Evolutionary conservation across 2,797 vertebrate genomes (phyloP).

Genomic region (Chloroceryle inda): DNA sequence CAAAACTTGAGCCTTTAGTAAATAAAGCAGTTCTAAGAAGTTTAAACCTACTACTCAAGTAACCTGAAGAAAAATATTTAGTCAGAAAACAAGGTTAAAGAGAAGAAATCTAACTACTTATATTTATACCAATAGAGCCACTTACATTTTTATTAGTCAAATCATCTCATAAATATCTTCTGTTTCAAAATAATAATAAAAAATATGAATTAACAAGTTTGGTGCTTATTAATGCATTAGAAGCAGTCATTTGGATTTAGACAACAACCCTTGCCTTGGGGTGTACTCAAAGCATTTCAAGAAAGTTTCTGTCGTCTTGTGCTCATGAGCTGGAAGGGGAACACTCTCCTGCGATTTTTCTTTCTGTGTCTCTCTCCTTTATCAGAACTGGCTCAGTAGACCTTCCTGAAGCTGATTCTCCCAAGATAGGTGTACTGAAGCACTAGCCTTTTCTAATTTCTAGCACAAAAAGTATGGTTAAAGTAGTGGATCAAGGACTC

Average conservation of each 20-base stretch:
- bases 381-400: neutral
- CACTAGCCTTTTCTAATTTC: neutral
- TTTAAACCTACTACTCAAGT: rapidly evolving
- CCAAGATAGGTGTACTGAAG: neutral
- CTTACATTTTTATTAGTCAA: neutral
- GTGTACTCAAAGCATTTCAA: neutral
- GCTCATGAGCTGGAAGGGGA: neutral
- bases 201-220: neutral
- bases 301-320: neutral
- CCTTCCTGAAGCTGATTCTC: neutral
- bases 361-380: neutral
- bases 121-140: neutral
- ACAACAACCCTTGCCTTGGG: neutral
- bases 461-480: neutral
- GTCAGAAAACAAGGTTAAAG: neutral
- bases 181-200: neutral
- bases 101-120: neutral
- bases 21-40: neutral
- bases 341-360: neutral
- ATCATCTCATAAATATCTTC: neutral
- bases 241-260: neutral
- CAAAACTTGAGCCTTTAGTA: neutral
- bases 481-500: neutral
- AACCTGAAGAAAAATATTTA: neutral
- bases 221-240: neutral